These are phyloP conservation scores for Tragopan temminckii DNA, from an alignment of 2,797 vertebrate genomes.

Conservation along the genomic window DNA sequence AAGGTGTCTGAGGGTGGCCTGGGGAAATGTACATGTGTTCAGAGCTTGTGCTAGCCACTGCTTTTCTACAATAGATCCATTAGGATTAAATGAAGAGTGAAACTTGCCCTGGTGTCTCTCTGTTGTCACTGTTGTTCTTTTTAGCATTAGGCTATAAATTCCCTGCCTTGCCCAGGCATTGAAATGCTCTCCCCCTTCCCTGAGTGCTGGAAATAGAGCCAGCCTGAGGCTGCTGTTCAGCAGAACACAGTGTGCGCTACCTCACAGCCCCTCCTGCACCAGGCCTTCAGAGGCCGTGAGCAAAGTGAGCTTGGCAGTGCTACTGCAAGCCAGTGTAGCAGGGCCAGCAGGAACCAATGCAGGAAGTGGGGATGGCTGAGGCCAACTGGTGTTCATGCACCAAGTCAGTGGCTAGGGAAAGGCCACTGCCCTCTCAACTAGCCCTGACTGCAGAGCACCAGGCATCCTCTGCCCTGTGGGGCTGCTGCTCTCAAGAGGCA, in stretches of 20 bases:
- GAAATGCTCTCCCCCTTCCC: not conserved
- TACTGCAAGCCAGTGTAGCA: not conserved
- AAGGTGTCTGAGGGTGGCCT: not conserved
- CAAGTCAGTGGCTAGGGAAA: not conserved
- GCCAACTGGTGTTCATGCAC: not conserved
- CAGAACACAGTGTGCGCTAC: no score
- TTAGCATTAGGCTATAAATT: not conserved
- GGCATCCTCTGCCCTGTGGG: not conserved
- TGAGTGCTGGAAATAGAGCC: not conserved
- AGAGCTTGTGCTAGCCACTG: not conserved
- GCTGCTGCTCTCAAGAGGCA: not conserved
- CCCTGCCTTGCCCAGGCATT: not conserved
- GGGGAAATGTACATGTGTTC: accelerated
- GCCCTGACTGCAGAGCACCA: no score
- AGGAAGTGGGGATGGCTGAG: not conserved
- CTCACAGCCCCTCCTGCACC: not conserved
- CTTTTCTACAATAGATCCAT: not conserved
- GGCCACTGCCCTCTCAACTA: not conserved
- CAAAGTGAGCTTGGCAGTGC: not conserved
- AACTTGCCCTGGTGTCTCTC: not conserved
- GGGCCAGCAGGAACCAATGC: not conserved
- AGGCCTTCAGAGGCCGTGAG: not conserved
- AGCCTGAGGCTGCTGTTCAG: not conserved
- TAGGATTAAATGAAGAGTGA: not conserved
- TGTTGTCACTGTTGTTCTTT: not conserved